Conservation (phyloP, 92 coral and sea anemone species). For the Metridium senile region DNA sequence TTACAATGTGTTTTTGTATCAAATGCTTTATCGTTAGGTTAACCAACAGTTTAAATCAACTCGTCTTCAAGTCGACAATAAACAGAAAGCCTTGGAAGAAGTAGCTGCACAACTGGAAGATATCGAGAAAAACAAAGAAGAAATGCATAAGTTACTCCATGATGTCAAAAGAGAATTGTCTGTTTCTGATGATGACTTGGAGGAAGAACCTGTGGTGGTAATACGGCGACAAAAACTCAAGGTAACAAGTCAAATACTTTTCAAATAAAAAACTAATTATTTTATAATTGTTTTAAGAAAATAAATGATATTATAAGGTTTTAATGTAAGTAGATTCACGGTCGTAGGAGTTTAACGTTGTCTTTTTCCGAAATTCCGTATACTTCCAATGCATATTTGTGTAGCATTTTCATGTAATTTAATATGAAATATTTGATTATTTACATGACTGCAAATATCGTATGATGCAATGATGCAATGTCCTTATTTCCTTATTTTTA, state of each 20-base stretch:
- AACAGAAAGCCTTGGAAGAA: slow-evolving; percentile 74
- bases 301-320: no score
- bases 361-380: no score
- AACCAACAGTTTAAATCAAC: slow-evolving; percentile 70
- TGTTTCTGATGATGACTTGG: slow-evolving; percentile 59
- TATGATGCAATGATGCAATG: no score
- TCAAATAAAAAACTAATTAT: no score
- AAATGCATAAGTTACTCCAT: slow-evolving; percentile 79
- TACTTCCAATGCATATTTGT: no score
- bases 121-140: slow-evolving; percentile 84
- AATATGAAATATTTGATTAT: no score
- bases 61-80: slow-evolving; percentile 66
- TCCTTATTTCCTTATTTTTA: no score
- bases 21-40: slow-evolving; percentile 28
- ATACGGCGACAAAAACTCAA: slow-evolving; percentile 68
- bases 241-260: slow-evolving; percentile 52
- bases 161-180: slow-evolving; percentile 80
- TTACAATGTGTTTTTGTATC: background rate
- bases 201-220: slow-evolving; percentile 57
- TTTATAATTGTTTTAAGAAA: no score
- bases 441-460: no score
- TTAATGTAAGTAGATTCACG: no score
- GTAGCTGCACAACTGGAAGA: slow-evolving; percentile 88
- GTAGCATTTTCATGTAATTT: no score
- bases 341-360: no score